Percentiles rank a stretch among this genome's conserved stretches.
These are phyloP conservation scores for Dendrocincla fuliginosa DNA, from an alignment of 2,797 vertebrate species.

Conservation along the genomic window DNA sequence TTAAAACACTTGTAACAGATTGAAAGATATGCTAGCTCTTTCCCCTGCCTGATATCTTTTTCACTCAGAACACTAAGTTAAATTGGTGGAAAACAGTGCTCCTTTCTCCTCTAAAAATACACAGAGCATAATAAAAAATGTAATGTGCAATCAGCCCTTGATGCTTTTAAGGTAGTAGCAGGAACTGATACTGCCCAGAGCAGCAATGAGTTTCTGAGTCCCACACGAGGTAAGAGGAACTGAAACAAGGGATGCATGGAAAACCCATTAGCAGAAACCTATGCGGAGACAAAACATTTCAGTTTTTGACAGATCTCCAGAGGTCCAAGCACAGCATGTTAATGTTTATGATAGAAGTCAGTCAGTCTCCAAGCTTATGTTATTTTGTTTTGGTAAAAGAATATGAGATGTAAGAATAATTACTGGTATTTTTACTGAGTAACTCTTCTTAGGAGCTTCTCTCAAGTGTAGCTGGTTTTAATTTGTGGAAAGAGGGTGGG, in stretches of 20 bases:
- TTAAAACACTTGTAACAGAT: background rate
- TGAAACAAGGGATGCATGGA: slow-evolving; percentile 49
- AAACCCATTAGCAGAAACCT: slow-evolving; percentile 58
- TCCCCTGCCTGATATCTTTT: background rate
- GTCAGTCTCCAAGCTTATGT: slow-evolving; percentile 31
- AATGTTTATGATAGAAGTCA: slow-evolving; percentile 55
- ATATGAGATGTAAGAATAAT: slow-evolving; percentile 56
- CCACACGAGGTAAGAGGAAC: background rate
- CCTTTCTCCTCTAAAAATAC: slow-evolving; percentile 23
- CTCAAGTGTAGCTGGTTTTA: slow-evolving; percentile 40
- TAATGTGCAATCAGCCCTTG: background rate
- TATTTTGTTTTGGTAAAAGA: slow-evolving; percentile 60
- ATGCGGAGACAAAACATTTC: slow-evolving; percentile 33
- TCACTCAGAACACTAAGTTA: background rate
- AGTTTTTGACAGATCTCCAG: slow-evolving; percentile 36
- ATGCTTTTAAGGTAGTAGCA: slow-evolving; percentile 31
- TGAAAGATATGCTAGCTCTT: background rate
- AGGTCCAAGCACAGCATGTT: slow-evolving; percentile 33
- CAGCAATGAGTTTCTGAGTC: slow-evolving; percentile 19
- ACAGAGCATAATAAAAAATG: background rate
- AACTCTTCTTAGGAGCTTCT: slow-evolving; percentile 19
- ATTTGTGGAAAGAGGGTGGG: slow-evolving; percentile 48
- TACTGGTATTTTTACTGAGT: slow-evolving; percentile 33
- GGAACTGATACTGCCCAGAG: slow-evolving; percentile 54
- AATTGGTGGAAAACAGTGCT: background rate